Percentiles rank a stretch among this genome's conserved stretches.
phyloP scores from a whole-genome alignment of 2,113 vertebrate genomes.

The Antechinus flavipes region DNA sequence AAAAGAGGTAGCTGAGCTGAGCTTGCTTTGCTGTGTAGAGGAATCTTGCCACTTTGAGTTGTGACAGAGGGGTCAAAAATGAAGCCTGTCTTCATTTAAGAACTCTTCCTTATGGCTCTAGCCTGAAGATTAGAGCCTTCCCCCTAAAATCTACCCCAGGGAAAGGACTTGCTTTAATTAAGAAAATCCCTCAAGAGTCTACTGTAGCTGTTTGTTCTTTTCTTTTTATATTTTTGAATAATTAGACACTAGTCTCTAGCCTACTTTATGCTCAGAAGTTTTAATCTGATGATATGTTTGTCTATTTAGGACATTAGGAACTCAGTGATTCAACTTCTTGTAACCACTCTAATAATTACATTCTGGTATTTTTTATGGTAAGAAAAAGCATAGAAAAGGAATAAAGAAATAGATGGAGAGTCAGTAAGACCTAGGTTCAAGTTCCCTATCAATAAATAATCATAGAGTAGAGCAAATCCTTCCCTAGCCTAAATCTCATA shows the following conservation, averaged over 20 bases:
- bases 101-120: not conserved
- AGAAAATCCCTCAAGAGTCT: not conserved
- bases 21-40: not conserved
- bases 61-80: not conserved
- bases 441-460: not conserved
- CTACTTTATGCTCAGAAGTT: not conserved
- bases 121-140: not conserved
- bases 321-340: not conserved
- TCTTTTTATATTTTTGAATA: not conserved
- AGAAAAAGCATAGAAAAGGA: not conserved
- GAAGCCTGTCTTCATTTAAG: not conserved
- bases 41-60: not conserved
- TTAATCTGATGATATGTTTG: not conserved
- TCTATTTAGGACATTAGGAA: not conserved
- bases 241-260: not conserved
- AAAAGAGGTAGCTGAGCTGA: not conserved
- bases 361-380: not conserved
- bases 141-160: not conserved
- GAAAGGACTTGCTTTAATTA: not conserved
- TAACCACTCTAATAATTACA: not conserved
- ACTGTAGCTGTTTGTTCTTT: not conserved
- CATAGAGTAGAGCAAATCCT: not conserved
- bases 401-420: not conserved
- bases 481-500: not conserved
- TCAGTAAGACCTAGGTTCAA: not conserved